phyloP scores from a whole-genome alignment of 1,140 invertebrate genomes.

The Pseudachorutes palmiensis region DNA sequence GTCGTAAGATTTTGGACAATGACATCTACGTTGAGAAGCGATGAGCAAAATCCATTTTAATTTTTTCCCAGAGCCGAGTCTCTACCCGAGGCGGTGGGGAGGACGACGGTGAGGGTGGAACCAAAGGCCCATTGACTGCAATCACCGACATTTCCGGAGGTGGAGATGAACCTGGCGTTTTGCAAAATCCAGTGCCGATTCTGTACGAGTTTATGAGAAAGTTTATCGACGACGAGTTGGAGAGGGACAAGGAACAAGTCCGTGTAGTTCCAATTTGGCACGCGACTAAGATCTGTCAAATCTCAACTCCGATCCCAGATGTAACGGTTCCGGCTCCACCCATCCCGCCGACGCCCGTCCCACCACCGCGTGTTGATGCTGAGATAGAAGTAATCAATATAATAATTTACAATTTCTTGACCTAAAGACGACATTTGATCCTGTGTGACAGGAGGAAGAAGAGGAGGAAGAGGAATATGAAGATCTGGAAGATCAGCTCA shows the following conservation, averaged over 20 bases:
- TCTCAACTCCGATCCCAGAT: constrained; percentile 31
- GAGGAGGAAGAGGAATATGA: constrained; percentile 7
- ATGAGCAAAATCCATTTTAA: neutral
- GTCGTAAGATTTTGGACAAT: neutral
- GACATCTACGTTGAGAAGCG: too few species aligned
- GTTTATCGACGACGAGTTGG: constrained; percentile 2
- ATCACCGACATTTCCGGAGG: neutral
- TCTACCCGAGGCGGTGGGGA: neutral
- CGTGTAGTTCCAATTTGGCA: constrained; percentile 31
- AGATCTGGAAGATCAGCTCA: constrained; percentile 22
- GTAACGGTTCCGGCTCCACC: constrained; percentile 35
- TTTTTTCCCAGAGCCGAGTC: neutral
- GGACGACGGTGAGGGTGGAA: constrained; percentile 2
- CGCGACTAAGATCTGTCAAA: constrained; percentile 10
- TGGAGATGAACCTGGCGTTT: neutral
- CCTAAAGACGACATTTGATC: neutral
- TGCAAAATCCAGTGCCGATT: constrained; percentile 6
- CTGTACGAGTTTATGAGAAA: neutral
- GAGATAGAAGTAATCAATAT: neutral
- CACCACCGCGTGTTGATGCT: constrained; percentile 35
- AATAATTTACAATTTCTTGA: neutral
- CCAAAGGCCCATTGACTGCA: neutral
- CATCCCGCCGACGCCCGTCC: constrained; percentile 29
- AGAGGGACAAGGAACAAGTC: constrained; percentile 14
- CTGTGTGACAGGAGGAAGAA: neutral